These are phyloP conservation scores for Sminthopsis crassicaudata DNA, from an alignment of 2,113 vertebrate species.

Conservation along the genomic window DNA sequence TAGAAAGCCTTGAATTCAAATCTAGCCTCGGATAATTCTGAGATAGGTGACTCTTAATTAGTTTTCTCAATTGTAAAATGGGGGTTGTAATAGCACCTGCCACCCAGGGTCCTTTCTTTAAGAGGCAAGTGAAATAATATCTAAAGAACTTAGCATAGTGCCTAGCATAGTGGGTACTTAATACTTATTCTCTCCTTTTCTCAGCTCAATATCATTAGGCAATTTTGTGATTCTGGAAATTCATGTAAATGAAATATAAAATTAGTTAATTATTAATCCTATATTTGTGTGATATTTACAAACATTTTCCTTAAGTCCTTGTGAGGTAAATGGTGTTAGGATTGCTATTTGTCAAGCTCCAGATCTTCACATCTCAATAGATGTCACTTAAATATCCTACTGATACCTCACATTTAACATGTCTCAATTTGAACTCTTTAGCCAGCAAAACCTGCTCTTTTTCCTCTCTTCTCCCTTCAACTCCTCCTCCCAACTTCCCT, in stretches of 20 bases:
- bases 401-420: not conserved
- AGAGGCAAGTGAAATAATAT: not conserved
- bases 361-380: not conserved
- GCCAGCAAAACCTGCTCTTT: no score
- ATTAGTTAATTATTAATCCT: not conserved
- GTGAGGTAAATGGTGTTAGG: not conserved
- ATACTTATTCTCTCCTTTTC: not conserved
- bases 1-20: not conserved
- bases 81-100: not conserved
- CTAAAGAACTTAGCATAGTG: not conserved
- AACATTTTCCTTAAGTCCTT: not conserved
- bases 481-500: not conserved
- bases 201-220: not conserved
- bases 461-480: no score
- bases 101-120: not conserved
- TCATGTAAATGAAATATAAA: not conserved
- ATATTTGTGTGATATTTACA: not conserved
- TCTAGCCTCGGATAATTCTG: not conserved
- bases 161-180: not conserved
- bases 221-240: not conserved
- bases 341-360: not conserved
- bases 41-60: not conserved
- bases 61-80: not conserved
- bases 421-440: not conserved
- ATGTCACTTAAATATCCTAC: not conserved